These are phyloP conservation scores for Anseranas semipalmata DNA, from an alignment of 2,113 vertebrate species.

Conservation along the genomic window DNA sequence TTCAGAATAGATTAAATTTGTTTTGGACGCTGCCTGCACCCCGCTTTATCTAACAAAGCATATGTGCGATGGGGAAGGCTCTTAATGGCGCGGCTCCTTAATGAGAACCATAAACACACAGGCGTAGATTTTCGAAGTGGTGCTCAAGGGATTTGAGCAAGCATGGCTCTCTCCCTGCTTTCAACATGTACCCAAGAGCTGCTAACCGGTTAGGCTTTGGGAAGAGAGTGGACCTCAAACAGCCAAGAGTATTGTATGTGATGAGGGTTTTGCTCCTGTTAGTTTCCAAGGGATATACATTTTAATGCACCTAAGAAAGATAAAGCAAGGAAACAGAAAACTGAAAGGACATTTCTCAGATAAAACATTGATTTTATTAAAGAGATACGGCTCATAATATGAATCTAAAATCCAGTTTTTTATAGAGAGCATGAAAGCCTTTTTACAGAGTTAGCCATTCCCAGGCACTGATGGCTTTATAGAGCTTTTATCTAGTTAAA, in stretches of 20 bases:
- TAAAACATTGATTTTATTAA: constrained; percentile 23
- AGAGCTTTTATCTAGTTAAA: constrained; percentile 63
- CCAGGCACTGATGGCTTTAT: constrained; percentile 10
- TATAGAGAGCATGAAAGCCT: neutral
- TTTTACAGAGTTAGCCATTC: constrained; percentile 37
- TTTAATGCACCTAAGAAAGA: neutral
- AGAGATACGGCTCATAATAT: neutral
- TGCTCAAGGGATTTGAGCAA: constrained; percentile 7
- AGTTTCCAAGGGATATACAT: neutral
- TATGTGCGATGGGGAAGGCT: neutral
- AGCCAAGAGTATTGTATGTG: neutral
- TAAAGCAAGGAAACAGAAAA: constrained; percentile 8
- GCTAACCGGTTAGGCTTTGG: neutral
- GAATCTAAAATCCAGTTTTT: constrained; percentile 23
- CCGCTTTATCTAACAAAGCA: constrained; percentile 50
- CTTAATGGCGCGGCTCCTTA: constrained; percentile 12
- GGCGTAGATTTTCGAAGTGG: neutral
- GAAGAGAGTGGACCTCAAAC: neutral
- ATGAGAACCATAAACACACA: constrained; percentile 49
- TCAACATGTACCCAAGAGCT: neutral
- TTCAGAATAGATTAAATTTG: constrained; percentile 58
- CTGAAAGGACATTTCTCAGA: neutral
- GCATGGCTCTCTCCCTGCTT: neutral
- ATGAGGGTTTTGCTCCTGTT: neutral
- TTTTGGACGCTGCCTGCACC: constrained; percentile 50